Base-by-base conservation (phyloP, 2,113 vertebrate species). In the Microcebus tavaratra region DNA sequence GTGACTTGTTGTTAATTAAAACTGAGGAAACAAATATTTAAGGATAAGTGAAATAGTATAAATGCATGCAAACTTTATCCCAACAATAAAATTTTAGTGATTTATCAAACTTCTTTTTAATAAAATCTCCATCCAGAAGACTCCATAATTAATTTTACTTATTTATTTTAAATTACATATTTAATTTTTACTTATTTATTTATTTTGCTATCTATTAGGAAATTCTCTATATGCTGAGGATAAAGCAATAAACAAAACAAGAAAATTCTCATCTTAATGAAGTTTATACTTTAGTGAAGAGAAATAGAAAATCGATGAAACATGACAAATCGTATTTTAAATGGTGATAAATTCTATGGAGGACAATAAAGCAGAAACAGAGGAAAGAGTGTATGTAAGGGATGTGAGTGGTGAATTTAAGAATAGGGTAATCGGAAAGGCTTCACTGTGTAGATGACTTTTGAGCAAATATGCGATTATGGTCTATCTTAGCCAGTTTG, bases 81-180 rank as follows among this genome's bases (percentile, higher is more conserved):
- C 15, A 63, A 50, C 5, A 79, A 53, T 78, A 79, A 89, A 48
- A 14, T 36, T 81, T 55, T 68, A 53, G 29, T 1, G 31, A 0
- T 45, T 91, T 91, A 76, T 83, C 57, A 76, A 78, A 59, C 65
- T 75, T 95, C 36, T 59, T 27, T 96, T 57, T 76, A 39, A 88
- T 89, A 55, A 72, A 67, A 68, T 82, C 14, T 79, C 8, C 3
- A 76, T 34, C 36, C 0, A 20, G 15, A 76, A 88, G 53, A 14
- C 23, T 90, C 80, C 18, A 31, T 68, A 79, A 50, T 79, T 88
- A 23, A 34, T 31, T 78, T n/a, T 82, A 55, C 34, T 86, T 18
- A 61, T 80, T 83, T 88, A 45, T 84, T 84, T 93, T 53, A n/a
- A 45, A 45, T 45, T 45, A 45, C 7, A 45, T 45, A 45, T 45